Percentiles rank a stretch among this genome's conserved stretches.
These are phyloP conservation scores for Cyprinodon brontotheroides DNA, from an alignment of 2,113 vertebrate species.

Conservation along the genomic window DNA sequence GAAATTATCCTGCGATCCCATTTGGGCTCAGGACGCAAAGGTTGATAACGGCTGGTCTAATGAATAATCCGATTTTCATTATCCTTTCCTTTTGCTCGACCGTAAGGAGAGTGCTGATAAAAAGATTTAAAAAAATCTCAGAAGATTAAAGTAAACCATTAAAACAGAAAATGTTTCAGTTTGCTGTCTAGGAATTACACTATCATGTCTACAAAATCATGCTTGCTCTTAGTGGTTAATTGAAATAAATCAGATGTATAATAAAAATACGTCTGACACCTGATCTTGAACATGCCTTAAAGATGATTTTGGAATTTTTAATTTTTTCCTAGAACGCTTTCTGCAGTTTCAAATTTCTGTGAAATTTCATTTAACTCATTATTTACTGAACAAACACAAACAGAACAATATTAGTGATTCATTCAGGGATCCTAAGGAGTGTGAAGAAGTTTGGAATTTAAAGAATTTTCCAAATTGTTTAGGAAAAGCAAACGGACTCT, in stretches of 20 bases:
- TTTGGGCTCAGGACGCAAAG: no score
- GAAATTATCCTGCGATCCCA: no score
- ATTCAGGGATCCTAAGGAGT: neutral
- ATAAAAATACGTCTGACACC: neutral
- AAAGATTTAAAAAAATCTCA: neutral
- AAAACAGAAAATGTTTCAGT: no score
- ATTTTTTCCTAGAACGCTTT: neutral
- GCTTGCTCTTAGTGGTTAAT: no score
- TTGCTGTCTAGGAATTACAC: no score
- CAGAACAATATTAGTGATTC: neutral
- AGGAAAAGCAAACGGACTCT: no score
- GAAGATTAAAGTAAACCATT: neutral
- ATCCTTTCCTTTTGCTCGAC: neutral
- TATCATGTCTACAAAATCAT: no score
- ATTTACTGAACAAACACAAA: neutral
- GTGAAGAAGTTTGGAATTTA: neutral
- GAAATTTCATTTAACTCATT: no score
- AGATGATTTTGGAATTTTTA: neutral
- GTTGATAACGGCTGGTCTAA: neutral
- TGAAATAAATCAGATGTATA: no score
- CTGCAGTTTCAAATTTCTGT: neutral
- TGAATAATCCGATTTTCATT: neutral
- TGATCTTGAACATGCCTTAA: neutral
- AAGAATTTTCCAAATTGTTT: neutral
- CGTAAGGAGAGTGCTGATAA: neutral